Evolutionary conservation across 2,888 invertebrate species (phyloP).

Genomic region (Spicauda simplicius): DNA sequence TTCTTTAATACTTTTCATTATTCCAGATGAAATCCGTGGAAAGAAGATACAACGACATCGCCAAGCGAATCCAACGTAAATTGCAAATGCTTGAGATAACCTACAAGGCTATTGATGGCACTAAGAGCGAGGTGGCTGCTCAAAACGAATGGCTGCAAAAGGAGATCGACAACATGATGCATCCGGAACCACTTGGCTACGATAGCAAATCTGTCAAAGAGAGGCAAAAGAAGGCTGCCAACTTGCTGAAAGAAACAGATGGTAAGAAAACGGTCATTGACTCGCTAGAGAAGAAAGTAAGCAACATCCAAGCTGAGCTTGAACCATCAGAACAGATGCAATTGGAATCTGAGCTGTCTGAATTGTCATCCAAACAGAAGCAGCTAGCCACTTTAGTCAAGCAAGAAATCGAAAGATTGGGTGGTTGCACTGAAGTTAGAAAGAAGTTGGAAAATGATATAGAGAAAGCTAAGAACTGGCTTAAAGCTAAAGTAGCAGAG

Average conservation of each 20-base stretch:
- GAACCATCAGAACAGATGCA: conserved; percentile 93
- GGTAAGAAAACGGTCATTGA: conserved; percentile 93
- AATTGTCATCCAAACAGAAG: conserved; percentile 90
- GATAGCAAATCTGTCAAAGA: conserved; percentile 92
- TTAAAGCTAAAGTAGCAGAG: conserved; percentile 90
- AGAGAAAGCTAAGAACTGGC: conserved; percentile 92
- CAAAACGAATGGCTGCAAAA: conserved; percentile 92
- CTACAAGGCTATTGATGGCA: conserved; percentile 92
- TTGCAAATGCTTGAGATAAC: conserved; percentile 93
- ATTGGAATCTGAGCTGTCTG: conserved; percentile 89
- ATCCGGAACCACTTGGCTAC: conserved; percentile 89
- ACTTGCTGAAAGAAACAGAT: conserved; percentile 92
- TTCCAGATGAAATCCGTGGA: conserved; percentile 91
- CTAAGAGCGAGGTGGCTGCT: conserved; percentile 91
- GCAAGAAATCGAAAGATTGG: conserved; percentile 89
- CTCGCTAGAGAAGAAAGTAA: conserved; percentile 92
- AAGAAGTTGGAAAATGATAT: conserved; percentile 91
- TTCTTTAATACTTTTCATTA: conserved; percentile 35
- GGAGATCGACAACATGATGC: conserved; percentile 87
- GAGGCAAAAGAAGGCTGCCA: conserved; percentile 88
- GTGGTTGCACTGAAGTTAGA: conserved; percentile 88
- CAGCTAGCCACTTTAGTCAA: conserved; percentile 89
- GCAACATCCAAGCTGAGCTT: conserved; percentile 93
- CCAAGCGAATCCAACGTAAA: conserved; percentile 93
- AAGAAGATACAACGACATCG: conserved; percentile 92